Base-by-base conservation (phyloP, 2,888 invertebrate species). In the Standfussiana lucernea region DNA sequence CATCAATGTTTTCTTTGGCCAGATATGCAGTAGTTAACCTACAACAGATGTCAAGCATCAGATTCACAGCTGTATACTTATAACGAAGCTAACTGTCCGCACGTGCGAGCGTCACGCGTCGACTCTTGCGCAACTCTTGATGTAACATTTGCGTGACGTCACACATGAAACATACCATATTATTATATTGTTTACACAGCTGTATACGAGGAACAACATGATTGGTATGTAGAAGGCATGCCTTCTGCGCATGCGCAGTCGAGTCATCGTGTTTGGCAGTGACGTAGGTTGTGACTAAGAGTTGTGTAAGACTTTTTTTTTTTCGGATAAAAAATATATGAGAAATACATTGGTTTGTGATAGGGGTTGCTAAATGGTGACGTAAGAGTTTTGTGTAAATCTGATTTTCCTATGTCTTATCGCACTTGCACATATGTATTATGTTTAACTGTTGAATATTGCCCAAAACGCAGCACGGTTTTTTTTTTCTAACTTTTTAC, bases 81-180 rank as follows among this genome's bases (percentile, higher is more conserved):
- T 35, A 59, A 71, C 42, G 32, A 42, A 56, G 28, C n/a, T 62
- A 56, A 82, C 42, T 66, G 73, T n/a, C 50, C 68, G 50, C 79
- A 83, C 79, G 75, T 83, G 79, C 47, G 10, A 42, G 28, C 72
- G 75, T 62, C 81, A 75, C 77, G 50, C 72, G 78, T 62, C 79
- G 24, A 70, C 53, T 79, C 79, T 79, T 82, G 74, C 82, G 79
- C 83, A 83, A 79, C 18, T 21, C 35, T 67, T 72, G 37, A 70
- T 70, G 65, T 75, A 75, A 82, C 61, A 35, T 32, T 42, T 18
- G 0, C 5, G 61, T 79, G 82, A 82, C 79, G 69, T 75, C 68
- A 72, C 45, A 13, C n/a, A 24, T 64, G 15, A 45, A 45, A 81
- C 66, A 50, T 69, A 45, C 28, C 35, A 67, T 68, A 59, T 61